phyloP scores from a whole-genome alignment of 2,113 vertebrate genomes.

The Corythoichthys intestinalis region DNA sequence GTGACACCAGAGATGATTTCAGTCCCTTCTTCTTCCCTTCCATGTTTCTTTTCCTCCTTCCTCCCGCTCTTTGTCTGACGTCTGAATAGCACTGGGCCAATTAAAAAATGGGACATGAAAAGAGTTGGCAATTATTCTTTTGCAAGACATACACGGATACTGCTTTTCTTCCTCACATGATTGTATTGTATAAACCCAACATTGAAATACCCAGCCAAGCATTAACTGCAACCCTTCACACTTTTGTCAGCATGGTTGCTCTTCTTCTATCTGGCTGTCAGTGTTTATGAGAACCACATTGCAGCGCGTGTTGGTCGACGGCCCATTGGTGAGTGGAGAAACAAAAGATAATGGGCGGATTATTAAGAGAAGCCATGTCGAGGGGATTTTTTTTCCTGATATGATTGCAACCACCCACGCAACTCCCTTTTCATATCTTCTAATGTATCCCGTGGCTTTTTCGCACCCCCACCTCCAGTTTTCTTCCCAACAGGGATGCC shows the following conservation, averaged over 20 bases:
- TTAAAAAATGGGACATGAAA: slow-evolving; percentile 72
- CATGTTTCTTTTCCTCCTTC: slow-evolving; percentile 24
- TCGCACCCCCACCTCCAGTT: slow-evolving; percentile 10
- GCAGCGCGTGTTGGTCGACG: slow-evolving; percentile 42
- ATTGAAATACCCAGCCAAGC: slow-evolving; percentile 63
- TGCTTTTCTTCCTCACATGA: slow-evolving; percentile 69
- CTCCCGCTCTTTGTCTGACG: slow-evolving; percentile 27
- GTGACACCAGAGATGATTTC: slow-evolving; percentile 1
- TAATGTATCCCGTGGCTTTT: slow-evolving; percentile 16
- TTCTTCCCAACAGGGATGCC: slow-evolving; percentile 17
- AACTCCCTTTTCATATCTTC: slow-evolving; percentile 44
- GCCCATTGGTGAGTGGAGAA: slow-evolving; percentile 55
- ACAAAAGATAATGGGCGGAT: slow-evolving; percentile 69
- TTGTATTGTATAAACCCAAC: slow-evolving; percentile 70
- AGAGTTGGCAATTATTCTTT: slow-evolving; percentile 77
- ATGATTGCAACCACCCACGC: slow-evolving; percentile 56
- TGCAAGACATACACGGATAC: slow-evolving; percentile 69
- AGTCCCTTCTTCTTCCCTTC: slow-evolving; percentile 2
- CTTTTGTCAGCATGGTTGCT: slow-evolving; percentile 62
- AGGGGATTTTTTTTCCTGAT: slow-evolving; percentile 43
- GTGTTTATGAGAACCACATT: slow-evolving; percentile 61
- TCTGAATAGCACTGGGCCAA: slow-evolving; percentile 69
- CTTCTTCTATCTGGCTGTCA: slow-evolving; percentile 54
- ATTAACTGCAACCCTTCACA: slow-evolving; percentile 62
- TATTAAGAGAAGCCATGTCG: slow-evolving; percentile 68